phyloP scores from a whole-genome alignment of 2,797 vertebrate genomes.

The Phaenicophaeus curvirostris region DNA sequence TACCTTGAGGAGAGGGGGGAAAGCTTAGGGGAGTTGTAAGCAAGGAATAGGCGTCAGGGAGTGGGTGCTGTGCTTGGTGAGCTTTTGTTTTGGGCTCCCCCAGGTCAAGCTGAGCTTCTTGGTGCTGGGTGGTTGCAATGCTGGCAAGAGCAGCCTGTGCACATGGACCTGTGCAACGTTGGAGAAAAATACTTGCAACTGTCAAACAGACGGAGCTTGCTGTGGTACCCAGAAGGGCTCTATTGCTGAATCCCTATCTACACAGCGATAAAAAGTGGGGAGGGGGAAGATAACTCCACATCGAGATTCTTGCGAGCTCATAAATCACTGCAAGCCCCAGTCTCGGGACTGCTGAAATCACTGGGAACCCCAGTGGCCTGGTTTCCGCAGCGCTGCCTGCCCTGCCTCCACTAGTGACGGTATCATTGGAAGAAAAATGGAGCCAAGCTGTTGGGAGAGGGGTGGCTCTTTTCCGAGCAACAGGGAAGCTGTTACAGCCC shows the following conservation, averaged over 20 bases:
- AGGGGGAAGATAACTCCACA: neutral
- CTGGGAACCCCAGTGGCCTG: neutral
- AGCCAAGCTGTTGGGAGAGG: neutral
- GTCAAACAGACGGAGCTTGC: neutral
- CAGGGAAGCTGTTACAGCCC: conserved; percentile 5
- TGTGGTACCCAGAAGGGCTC: neutral
- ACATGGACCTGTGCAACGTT: neutral
- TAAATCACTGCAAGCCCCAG: neutral
- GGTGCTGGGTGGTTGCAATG: rapidly evolving
- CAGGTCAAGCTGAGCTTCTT: neutral
- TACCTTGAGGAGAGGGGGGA: neutral
- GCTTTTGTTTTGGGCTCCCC: neutral
- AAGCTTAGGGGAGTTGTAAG: neutral
- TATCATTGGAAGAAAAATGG: neutral
- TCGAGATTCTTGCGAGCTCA: neutral
- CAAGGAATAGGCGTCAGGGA: neutral
- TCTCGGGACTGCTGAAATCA: neutral
- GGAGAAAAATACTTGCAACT: neutral
- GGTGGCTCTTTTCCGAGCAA: neutral
- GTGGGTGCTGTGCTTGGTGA: neutral
- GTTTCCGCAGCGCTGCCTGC: neutral
- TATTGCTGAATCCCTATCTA: neutral
- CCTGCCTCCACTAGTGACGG: neutral
- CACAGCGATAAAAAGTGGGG: neutral
- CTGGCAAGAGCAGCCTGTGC: neutral